phyloP scores from a whole-genome alignment of 1,140 invertebrate species.

The Armadillidium nasatum region DNA sequence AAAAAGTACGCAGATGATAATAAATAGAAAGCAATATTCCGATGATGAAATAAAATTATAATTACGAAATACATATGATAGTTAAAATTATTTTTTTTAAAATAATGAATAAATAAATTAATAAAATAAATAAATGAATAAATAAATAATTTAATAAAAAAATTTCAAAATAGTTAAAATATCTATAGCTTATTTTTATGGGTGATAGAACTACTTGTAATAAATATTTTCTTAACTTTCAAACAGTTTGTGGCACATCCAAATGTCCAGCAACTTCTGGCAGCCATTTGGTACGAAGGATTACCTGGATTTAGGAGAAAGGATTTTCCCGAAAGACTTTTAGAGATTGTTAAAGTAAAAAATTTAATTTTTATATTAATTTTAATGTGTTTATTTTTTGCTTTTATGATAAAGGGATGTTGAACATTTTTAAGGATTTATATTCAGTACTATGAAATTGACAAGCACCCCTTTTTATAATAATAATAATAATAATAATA shows the following conservation, averaged over 20 bases:
- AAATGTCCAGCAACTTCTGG: slow-evolving; percentile 84
- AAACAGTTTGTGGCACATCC: slow-evolving; percentile 91
- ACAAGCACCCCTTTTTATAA: no score
- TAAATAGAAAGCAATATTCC: no score
- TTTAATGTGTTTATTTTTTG: neutral
- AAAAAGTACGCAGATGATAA: slow-evolving; percentile 54
- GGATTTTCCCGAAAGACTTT: slow-evolving; percentile 60
- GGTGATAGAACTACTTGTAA: slow-evolving; percentile 44
- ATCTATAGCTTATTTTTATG: neutral
- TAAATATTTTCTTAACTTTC: slow-evolving; percentile 19
- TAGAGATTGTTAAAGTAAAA: slow-evolving; percentile 61
- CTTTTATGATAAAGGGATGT: neutral
- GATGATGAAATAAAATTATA: neutral
- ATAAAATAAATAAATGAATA: no score
- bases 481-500: no score
- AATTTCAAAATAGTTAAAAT: neutral
- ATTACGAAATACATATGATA: neutral
- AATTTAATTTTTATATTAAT: neutral
- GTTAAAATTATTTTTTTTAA: neutral
- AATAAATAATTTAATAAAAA: no score
- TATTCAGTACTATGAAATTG: no score
- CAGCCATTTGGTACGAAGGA: slow-evolving; percentile 87
- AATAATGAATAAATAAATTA: no score
- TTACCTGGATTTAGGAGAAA: slow-evolving; percentile 81
- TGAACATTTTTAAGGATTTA: neutral